A percentile compares a stretch with the other conserved stretches of the same genome.
Conservation (phyloP, 2,797 vertebrate species). For the Poecilia wingei region DNA sequence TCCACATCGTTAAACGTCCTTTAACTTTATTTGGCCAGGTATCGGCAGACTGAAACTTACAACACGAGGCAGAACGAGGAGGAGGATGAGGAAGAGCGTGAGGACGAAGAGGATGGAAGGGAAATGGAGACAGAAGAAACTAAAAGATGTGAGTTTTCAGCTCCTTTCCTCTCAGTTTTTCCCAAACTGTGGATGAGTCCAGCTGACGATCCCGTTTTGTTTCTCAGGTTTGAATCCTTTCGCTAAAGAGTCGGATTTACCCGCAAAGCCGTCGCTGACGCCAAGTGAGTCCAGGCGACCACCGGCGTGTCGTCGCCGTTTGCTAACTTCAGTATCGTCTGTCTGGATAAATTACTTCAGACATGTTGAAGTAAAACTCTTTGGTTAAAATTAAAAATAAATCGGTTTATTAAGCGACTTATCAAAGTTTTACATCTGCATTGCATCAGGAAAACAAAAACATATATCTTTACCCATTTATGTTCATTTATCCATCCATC, state of each 20-base stretch:
- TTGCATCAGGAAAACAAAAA: not conserved
- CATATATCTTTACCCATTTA: not conserved
- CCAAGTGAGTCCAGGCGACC: conserved; percentile 78
- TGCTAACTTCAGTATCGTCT: not conserved
- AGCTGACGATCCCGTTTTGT: not conserved
- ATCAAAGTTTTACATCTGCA: not conserved
- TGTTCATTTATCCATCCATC: not conserved
- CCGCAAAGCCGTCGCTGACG: conserved; percentile 69
- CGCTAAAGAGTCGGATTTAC: conserved; percentile 74
- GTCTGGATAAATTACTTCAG: not conserved
- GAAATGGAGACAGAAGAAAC: conserved; percentile 73
- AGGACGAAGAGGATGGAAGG: conserved; percentile 57
- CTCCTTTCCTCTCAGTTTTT: not conserved
- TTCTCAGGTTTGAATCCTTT: conserved; percentile 81
- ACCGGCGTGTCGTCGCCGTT: not conserved
- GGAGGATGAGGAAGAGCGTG: conserved; percentile 23
- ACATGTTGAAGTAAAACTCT: not conserved
- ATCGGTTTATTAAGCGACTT: not conserved
- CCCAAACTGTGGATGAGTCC: not conserved
- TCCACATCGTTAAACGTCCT: not conserved
- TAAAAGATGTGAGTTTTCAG: conserved; percentile 74
- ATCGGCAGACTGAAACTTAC: conserved; percentile 59
- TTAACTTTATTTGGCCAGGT: conserved; percentile 55
- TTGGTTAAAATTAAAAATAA: not conserved
- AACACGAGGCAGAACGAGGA: conserved; percentile 31